Evolutionary conservation across 2,113 vertebrate species (phyloP).

Genomic region (Antigone vipio): DNA sequence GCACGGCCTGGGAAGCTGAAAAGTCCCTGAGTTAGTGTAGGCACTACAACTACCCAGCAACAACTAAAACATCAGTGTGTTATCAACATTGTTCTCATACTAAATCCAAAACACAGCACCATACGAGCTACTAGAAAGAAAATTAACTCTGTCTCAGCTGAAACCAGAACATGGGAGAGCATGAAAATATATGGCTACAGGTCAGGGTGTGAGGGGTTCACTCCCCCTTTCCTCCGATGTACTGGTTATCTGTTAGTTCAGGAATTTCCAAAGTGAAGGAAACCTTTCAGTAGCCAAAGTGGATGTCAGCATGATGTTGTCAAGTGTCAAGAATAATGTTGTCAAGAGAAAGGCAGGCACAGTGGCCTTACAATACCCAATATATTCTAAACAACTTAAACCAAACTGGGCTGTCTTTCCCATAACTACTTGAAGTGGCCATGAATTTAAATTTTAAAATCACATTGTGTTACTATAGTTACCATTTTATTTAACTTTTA

Average conservation of each 20-base stretch:
- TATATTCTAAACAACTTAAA: neutral
- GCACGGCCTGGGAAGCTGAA: no score
- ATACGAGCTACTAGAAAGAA: no score
- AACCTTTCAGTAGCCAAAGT: neutral
- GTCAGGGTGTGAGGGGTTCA: neutral
- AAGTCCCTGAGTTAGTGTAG: no score
- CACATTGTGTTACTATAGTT: neutral
- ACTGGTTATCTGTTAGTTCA: neutral
- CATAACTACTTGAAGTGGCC: neutral
- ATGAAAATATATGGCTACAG: neutral
- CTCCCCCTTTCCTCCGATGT: neutral
- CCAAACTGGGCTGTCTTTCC: neutral
- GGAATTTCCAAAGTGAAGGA: neutral
- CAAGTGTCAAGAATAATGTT: neutral
- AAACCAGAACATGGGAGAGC: neutral
- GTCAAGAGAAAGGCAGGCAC: neutral
- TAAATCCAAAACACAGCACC: no score
- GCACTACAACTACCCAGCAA: no score
- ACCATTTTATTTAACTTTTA: neutral
- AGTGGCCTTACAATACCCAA: neutral
- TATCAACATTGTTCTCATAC: no score
- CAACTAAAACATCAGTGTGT: no score
- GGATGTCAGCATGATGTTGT: neutral
- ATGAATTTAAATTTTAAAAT: neutral
- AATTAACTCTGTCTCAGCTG: no score